These are phyloP conservation scores for Odontamblyopus lacepedii DNA, from an alignment of 2,797 vertebrate genomes.

Conservation along the genomic window DNA sequence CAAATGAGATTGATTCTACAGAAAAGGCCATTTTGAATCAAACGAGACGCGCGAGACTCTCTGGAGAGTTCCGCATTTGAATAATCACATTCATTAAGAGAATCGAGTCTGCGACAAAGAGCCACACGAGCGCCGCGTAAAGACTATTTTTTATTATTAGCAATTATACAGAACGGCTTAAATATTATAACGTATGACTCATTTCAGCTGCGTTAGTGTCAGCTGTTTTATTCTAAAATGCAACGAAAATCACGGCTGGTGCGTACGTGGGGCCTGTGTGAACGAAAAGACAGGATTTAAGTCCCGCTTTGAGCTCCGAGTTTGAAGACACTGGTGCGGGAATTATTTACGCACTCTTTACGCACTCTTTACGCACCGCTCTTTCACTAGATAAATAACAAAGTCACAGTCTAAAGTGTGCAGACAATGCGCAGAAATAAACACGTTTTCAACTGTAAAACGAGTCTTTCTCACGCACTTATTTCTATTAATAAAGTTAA, in stretches of 20 bases:
- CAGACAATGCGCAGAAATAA: background rate
- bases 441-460: background rate
- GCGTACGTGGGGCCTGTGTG: background rate
- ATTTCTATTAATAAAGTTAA: too few species aligned
- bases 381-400: background rate
- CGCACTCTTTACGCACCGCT: background rate
- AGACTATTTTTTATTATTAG: too few species aligned
- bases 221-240: background rate
- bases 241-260: background rate
- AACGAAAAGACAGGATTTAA: background rate
- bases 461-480: too few species aligned
- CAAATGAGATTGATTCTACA: background rate
- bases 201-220: background rate
- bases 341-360: too few species aligned
- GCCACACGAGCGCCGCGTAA: background rate
- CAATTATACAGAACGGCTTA: too few species aligned
- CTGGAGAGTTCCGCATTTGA: background rate
- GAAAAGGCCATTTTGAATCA: background rate
- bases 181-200: too few species aligned
- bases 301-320: background rate
- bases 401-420: background rate
- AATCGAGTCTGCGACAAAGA: background rate
- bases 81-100: slow-evolving; percentile 5
- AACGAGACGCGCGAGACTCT: background rate
- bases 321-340: too few species aligned